These are phyloP conservation scores for Hyposmocoma kahamanoa DNA, from an alignment of 1,140 invertebrate species.

Conservation along the genomic window DNA sequence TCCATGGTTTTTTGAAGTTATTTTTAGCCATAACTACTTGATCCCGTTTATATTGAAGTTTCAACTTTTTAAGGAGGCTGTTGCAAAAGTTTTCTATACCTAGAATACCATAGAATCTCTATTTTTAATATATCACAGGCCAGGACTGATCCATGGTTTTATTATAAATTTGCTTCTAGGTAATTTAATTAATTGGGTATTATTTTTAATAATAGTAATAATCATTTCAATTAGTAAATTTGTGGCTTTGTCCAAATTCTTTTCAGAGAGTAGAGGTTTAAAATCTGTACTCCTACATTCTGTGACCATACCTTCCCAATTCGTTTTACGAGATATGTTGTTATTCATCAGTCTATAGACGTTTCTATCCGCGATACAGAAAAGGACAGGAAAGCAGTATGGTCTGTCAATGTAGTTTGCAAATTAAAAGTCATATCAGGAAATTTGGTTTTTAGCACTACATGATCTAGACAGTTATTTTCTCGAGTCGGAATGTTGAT, in stretches of 20 bases:
- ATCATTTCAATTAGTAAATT: slow-evolving; percentile 1
- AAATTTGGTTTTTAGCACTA: slow-evolving; percentile 10
- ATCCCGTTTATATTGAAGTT: neutral
- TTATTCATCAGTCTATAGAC: neutral
- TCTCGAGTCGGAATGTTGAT: neutral
- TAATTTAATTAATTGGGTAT: neutral
- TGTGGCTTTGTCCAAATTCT: neutral
- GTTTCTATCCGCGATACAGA: slow-evolving; percentile 7
- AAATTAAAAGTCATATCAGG: neutral
- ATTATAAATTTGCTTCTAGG: neutral
- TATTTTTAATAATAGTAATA: neutral
- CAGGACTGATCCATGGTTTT: slow-evolving; percentile 17
- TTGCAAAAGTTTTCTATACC: slow-evolving; percentile 19
- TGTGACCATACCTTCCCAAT: neutral
- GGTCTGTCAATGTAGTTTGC: slow-evolving; percentile 3
- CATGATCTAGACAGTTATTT: slow-evolving; percentile 10
- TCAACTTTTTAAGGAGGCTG: slow-evolving; percentile 9
- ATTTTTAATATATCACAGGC: slow-evolving; percentile 14
- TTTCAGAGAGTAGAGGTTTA: neutral
- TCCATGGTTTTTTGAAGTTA: slow-evolving; percentile 15
- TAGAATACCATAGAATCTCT: slow-evolving; percentile 16
- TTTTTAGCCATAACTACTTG: slow-evolving; percentile 7
- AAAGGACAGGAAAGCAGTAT: slow-evolving; percentile 6
- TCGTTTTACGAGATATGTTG: neutral
- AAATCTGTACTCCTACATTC: neutral